A percentile compares a stretch with the other conserved stretches of the same genome.
Conservation (phyloP, 1,140 invertebrate species). For the Formica selysi region DNA sequence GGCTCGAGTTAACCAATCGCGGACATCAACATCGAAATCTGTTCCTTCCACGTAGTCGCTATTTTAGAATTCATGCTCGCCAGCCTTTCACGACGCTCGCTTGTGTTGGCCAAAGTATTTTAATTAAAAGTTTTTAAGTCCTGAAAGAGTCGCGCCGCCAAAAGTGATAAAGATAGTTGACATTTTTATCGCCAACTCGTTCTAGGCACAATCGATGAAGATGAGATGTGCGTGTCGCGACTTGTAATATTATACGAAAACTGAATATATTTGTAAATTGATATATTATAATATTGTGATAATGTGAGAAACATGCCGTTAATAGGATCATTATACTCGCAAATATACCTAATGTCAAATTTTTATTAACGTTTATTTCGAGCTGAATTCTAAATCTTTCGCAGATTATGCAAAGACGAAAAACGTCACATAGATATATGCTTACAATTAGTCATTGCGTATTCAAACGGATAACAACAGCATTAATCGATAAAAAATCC, state of each 20-base stretch:
- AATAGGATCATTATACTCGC: conserved; percentile 1
- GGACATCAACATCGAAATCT: conserved; percentile 77
- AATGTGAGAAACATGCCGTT: background rate
- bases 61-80: conserved; percentile 65
- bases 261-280: background rate
- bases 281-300: conserved; percentile 18
- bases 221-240: conserved; percentile 23
- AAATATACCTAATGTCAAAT: background rate
- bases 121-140: conserved; percentile 69
- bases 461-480: too few species aligned
- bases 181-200: conserved; percentile 66
- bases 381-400: background rate
- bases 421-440: background rate
- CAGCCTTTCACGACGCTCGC: conserved; percentile 31
- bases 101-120: conserved; percentile 49
- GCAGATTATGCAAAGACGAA: background rate
- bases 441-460: too few species aligned
- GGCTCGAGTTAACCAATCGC: conserved; percentile 77
- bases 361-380: background rate
- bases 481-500: too few species aligned
- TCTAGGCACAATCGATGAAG: conserved; percentile 47
- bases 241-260: conserved; percentile 36
- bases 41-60: conserved; percentile 25
- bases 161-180: conserved; percentile 72
- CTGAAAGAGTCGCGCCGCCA: background rate